phyloP scores from a whole-genome alignment of 2,888 invertebrate genomes.

The Rugalucina vietnamica region DNA sequence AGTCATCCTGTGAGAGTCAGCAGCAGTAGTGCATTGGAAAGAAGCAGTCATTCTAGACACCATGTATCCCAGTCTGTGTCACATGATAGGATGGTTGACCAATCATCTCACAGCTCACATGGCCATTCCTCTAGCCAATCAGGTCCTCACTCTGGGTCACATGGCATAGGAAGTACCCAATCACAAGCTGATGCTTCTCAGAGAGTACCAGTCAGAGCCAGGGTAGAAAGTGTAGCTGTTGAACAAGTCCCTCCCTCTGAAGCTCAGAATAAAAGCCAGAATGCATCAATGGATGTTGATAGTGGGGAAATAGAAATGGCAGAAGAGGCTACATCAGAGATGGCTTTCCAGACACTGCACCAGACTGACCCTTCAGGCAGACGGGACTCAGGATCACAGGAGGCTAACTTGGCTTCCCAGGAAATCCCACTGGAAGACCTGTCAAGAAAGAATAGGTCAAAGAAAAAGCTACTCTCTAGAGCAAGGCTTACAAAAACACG shows the following conservation, averaged over 20 bases:
- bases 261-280: background rate
- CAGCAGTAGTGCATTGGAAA: slow-evolving; percentile 28
- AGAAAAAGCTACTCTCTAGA: slow-evolving; percentile 50
- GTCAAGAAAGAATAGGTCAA: slow-evolving; percentile 70
- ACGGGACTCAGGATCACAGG: slow-evolving; percentile 61
- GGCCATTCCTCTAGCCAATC: background rate
- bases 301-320: slow-evolving; percentile 71
- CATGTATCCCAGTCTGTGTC: slow-evolving; percentile 32
- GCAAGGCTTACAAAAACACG: slow-evolving; percentile 46
- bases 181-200: slow-evolving; percentile 22
- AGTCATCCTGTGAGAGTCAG: slow-evolving; percentile 73
- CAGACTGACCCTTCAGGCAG: slow-evolving; percentile 60
- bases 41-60: slow-evolving; percentile 21
- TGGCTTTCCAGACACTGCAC: slow-evolving; percentile 79
- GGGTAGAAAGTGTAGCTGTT: slow-evolving; percentile 29
- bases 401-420: slow-evolving; percentile 66
- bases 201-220: background rate
- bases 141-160: slow-evolving; percentile 25
- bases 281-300: background rate
- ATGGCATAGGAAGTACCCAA: slow-evolving; percentile 41
- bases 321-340: slow-evolving; percentile 78
- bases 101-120: background rate
- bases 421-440: slow-evolving; percentile 83
- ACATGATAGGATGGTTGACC: background rate
- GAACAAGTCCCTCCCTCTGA: slow-evolving; percentile 18